These are phyloP conservation scores for Phocoena phocoena DNA, from an alignment of 2,113 vertebrate genomes.

Conservation along the genomic window DNA sequence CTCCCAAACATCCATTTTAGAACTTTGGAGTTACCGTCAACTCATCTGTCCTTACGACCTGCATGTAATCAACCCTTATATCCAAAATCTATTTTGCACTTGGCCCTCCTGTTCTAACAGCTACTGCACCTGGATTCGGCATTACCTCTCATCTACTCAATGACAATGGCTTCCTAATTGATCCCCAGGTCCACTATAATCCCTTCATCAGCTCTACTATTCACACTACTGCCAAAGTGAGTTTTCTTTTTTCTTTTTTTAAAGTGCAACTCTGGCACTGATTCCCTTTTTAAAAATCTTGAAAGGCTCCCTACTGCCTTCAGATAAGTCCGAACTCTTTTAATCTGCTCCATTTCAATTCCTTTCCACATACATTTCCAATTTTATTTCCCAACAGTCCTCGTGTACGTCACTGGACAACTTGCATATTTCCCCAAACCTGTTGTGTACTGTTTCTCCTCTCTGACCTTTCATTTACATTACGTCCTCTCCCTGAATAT, in stretches of 20 bases:
- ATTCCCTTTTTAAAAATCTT: neutral
- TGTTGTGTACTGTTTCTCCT: neutral
- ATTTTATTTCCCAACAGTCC: neutral
- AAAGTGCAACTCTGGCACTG: slow-evolving; percentile 24
- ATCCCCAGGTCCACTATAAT: neutral
- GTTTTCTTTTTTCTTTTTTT: neutral
- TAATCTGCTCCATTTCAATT: neutral
- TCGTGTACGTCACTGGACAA: neutral
- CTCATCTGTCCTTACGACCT: neutral
- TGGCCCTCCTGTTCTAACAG: neutral
- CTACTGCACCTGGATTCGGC: neutral
- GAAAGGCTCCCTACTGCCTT: slow-evolving; percentile 7
- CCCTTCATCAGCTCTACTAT: slow-evolving; percentile 6
- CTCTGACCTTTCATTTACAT: neutral
- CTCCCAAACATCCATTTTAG: neutral
- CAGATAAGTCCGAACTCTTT: slow-evolving; percentile 1
- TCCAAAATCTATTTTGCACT: neutral
- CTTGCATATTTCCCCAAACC: neutral
- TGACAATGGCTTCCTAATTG: neutral
- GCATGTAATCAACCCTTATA: neutral
- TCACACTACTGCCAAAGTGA: neutral
- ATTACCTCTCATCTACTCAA: neutral
- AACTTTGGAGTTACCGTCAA: neutral
- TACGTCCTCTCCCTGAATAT: neutral
- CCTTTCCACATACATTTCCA: neutral